A percentile compares a stretch with the other conserved stretches of the same genome.
Evolutionary conservation across 2,113 vertebrate genomes (phyloP).

Genomic region (Chionis minor): DNA sequence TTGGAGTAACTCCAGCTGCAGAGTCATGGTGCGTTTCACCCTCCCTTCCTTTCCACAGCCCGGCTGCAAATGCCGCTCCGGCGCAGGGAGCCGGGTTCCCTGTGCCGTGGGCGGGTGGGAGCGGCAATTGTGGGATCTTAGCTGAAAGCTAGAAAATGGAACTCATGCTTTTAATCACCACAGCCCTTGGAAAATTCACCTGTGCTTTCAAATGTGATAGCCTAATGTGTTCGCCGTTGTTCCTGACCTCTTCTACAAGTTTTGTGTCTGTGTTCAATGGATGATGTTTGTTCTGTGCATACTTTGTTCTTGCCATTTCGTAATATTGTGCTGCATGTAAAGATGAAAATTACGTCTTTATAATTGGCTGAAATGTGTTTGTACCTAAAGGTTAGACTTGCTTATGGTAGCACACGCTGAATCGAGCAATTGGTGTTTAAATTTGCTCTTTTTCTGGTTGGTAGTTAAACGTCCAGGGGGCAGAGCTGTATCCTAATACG

Average conservation of each 20-base stretch:
- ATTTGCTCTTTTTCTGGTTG: neutral
- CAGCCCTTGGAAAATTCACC: neutral
- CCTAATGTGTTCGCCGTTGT: neutral
- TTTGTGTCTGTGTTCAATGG: neutral
- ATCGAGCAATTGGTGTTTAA: neutral
- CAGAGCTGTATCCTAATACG: neutral
- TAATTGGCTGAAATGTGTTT: neutral
- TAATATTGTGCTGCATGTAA: neutral
- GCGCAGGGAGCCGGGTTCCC: neutral
- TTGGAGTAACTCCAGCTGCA: neutral
- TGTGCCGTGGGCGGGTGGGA: fast-evolving
- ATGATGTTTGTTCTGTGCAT: neutral
- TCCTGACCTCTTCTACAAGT: neutral
- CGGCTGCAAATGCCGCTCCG: too few species aligned
- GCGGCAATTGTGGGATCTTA: neutral
- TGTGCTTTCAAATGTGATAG: neutral
- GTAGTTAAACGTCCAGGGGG: neutral
- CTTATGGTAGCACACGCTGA: neutral
- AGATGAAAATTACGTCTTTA: neutral
- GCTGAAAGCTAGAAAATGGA: neutral
- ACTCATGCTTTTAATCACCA: neutral
- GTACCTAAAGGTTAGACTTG: neutral
- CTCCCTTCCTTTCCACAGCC: fast-evolving
- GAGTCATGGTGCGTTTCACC: too few species aligned
- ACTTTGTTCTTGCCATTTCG: neutral